Percentiles rank a stretch among this genome's conserved stretches.
These are phyloP conservation scores for Vollenhovia emeryi DNA, from an alignment of 1,140 invertebrate genomes.

Conservation along the genomic window DNA sequence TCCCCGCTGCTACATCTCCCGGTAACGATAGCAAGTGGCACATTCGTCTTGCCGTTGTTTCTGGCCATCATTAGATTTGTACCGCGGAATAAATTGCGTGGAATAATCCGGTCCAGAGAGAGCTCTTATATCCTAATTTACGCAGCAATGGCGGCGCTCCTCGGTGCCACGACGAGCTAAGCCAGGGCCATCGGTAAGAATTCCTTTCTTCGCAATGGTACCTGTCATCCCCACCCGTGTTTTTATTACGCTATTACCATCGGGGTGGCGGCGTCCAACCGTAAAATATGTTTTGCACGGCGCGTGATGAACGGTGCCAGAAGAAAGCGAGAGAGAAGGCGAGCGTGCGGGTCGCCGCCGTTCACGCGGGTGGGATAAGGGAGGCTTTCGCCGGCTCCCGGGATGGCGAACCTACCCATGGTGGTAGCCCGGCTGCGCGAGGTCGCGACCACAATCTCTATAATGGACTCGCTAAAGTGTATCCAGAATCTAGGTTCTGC, in stretches of 20 bases:
- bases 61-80: constrained; percentile 37
- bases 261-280: constrained; percentile 63
- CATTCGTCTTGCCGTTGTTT: constrained; percentile 32
- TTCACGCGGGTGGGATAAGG: constrained; percentile 30
- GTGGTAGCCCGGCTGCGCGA: constrained; percentile 50
- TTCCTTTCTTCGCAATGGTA: constrained; percentile 71
- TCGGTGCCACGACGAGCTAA: constrained; percentile 60
- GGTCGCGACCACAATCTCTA: constrained; percentile 82
- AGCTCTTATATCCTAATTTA: constrained; percentile 68
- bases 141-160: constrained; percentile 53
- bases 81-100: constrained; percentile 60
- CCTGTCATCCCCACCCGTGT: constrained; percentile 69
- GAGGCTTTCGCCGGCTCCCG: constrained; percentile 22
- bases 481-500: constrained; percentile 76
- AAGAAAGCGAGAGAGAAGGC: constrained; percentile 55
- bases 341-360: constrained; percentile 13
- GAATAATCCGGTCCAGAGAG: constrained; percentile 63
- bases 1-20: neutral
- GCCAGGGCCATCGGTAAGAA: constrained; percentile 68
- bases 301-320: constrained; percentile 65
- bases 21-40: neutral
- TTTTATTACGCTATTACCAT: constrained; percentile 78
- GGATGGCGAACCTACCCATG: constrained; percentile 56
- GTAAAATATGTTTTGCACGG: constrained; percentile 74
- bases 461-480: constrained; percentile 83